These are phyloP conservation scores for Geopemphigus sp. DNA, from an alignment of 1,140 invertebrate genomes.

Conservation along the genomic window DNA sequence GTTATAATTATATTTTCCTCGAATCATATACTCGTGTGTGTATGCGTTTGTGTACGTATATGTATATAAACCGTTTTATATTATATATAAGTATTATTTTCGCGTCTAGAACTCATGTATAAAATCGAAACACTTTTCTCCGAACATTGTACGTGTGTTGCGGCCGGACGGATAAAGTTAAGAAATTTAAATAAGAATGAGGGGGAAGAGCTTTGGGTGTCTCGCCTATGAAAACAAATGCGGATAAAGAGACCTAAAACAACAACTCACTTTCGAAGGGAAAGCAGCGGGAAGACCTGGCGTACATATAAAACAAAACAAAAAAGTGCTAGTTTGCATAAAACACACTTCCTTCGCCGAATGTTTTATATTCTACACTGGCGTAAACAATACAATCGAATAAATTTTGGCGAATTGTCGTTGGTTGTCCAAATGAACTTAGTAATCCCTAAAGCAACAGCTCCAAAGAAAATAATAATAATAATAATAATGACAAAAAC, in stretches of 20 bases:
- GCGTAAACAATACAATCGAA: slow-evolving; percentile 40
- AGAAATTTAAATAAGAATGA: slow-evolving; percentile 38
- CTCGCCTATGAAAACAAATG: slow-evolving; percentile 45
- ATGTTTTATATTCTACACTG: slow-evolving; percentile 44
- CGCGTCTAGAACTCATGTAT: background rate
- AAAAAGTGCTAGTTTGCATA: slow-evolving; percentile 47
- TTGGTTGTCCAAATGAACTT: slow-evolving; percentile 26
- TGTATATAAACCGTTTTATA: background rate
- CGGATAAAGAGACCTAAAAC: slow-evolving; percentile 46
- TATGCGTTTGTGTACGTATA: too few relatives aligned
- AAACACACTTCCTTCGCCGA: slow-evolving; percentile 34
- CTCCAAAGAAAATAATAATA: slow-evolving; percentile 17
- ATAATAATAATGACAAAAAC: slow-evolving; percentile 7
- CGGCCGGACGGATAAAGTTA: background rate
- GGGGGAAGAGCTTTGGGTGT: background rate
- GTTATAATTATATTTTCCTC: background rate
- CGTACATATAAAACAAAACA: slow-evolving; percentile 46
- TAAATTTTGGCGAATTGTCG: slow-evolving; percentile 43
- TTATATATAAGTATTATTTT: background rate
- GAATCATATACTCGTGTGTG: too few relatives aligned
- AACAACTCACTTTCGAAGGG: slow-evolving; percentile 11
- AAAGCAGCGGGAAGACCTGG: background rate
- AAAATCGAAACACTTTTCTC: background rate
- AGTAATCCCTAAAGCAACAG: slow-evolving; percentile 44
- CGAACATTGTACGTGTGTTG: background rate